phyloP scores from a whole-genome alignment of 2,888 invertebrate genomes.

The Anoncus sp. region DNA sequence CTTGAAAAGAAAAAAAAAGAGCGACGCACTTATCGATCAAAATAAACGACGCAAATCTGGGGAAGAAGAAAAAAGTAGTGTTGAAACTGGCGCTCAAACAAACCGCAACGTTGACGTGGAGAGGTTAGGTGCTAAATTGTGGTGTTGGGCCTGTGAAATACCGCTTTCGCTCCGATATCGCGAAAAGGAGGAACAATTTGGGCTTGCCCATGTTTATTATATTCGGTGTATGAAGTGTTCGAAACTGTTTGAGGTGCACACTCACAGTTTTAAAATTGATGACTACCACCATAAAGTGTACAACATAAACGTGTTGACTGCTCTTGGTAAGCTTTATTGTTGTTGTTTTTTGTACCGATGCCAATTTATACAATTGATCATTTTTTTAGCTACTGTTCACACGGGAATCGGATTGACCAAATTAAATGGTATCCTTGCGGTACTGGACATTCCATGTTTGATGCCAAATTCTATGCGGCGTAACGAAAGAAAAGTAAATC shows the following conservation, averaged over 20 bases:
- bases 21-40: too few relatives aligned
- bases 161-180: conserved; percentile 17
- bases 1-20: too few relatives aligned
- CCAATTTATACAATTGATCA: neutral
- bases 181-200: conserved; percentile 21
- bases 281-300: conserved; percentile 13
- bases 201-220: conserved; percentile 15
- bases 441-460: conserved; percentile 12
- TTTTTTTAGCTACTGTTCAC: conserved; percentile 16
- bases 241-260: conserved; percentile 2
- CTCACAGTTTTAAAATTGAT: conserved; percentile 9
- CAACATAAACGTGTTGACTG: conserved; percentile 18
- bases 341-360: neutral
- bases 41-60: too few relatives aligned
- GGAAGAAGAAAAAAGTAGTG: too few relatives aligned
- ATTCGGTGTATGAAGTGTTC: conserved; percentile 25
- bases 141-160: conserved; percentile 20
- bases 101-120: conserved; percentile 3
- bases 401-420: conserved; percentile 5
- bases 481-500: conserved; percentile 8
- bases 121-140: conserved; percentile 9
- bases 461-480: conserved; percentile 5
- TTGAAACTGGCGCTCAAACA: too few relatives aligned
- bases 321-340: conserved; percentile 20
- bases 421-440: conserved; percentile 24